These are phyloP conservation scores for Augiades crinisus DNA, from an alignment of 2,888 invertebrate genomes.

Conservation along the genomic window DNA sequence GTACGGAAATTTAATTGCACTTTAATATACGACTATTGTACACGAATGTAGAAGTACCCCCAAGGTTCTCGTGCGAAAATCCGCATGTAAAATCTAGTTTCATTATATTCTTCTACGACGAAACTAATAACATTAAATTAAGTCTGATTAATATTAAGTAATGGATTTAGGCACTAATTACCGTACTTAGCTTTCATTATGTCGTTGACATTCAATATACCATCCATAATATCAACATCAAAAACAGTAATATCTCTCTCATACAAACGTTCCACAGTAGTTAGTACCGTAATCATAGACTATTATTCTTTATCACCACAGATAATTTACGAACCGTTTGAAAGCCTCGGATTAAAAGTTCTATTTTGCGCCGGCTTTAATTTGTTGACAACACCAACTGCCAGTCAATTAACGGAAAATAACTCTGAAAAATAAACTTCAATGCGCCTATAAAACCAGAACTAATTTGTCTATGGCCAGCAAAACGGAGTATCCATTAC, in stretches of 20 bases:
- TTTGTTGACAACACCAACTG: constrained; percentile 37
- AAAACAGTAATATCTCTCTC: constrained; percentile 13
- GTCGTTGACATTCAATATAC: background rate
- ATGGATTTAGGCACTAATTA: constrained; percentile 6
- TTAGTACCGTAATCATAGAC: constrained; percentile 21
- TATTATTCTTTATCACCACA: constrained; percentile 35
- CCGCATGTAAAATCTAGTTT: too few relatives aligned
- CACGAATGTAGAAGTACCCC: too few relatives aligned
- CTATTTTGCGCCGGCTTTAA: constrained; percentile 34
- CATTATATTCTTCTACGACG: too few relatives aligned
- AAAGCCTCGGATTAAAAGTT: constrained; percentile 30
- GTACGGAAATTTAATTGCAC: too few relatives aligned
- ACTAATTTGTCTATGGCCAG: constrained; percentile 42
- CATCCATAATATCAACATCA: background rate
- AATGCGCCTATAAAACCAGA: constrained; percentile 23
- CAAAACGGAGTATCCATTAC: constrained; percentile 31
- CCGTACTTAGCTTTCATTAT: background rate
- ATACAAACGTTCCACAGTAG: background rate
- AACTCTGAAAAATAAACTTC: constrained; percentile 28
- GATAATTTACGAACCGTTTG: constrained; percentile 35
- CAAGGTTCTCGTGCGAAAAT: too few relatives aligned
- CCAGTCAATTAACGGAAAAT: constrained; percentile 39
- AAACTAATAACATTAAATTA: too few relatives aligned
- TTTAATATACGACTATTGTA: too few relatives aligned
- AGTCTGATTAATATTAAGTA: too few relatives aligned